Conservation (phyloP, 2,113 vertebrate genomes). For the Pedetes capensis region DNA sequence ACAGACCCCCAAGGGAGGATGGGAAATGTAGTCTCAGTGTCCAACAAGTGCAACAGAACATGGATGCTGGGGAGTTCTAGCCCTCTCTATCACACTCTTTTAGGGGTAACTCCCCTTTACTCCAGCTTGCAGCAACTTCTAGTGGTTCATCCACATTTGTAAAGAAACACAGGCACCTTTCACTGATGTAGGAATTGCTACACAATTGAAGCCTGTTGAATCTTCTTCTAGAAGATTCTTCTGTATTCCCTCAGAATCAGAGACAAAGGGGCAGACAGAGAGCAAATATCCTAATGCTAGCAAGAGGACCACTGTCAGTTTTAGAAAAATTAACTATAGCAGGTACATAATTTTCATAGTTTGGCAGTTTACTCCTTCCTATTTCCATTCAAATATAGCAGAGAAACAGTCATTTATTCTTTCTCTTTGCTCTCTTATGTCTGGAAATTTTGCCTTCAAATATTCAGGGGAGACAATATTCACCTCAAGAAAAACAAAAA, state of each 20-base stretch:
- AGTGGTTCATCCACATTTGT: not conserved
- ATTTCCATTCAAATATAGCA: not conserved
- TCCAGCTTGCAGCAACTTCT: not conserved
- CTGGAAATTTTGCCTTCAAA: conserved; percentile 37
- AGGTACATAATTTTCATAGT: not conserved
- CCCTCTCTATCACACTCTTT: not conserved
- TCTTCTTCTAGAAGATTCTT: not conserved
- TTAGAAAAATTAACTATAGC: not conserved
- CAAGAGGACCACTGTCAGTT: not conserved
- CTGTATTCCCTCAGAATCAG: not conserved
- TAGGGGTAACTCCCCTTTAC: not conserved
- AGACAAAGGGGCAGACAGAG: not conserved
- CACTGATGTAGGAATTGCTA: not conserved
- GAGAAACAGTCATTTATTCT: not conserved
- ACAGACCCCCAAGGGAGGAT: not conserved
- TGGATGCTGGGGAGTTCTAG: not conserved
- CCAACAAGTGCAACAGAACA: not conserved
- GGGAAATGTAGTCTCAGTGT: not conserved
- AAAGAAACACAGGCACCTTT: not conserved
- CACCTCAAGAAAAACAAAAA: conserved; percentile 50
- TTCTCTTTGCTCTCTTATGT: not conserved
- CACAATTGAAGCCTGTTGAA: not conserved
- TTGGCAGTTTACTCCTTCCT: not conserved
- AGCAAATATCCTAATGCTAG: not conserved
- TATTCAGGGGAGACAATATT: conserved; percentile 19